These are phyloP conservation scores for Coluber constrictor DNA, from an alignment of 2,797 vertebrate species.

Conservation along the genomic window DNA sequence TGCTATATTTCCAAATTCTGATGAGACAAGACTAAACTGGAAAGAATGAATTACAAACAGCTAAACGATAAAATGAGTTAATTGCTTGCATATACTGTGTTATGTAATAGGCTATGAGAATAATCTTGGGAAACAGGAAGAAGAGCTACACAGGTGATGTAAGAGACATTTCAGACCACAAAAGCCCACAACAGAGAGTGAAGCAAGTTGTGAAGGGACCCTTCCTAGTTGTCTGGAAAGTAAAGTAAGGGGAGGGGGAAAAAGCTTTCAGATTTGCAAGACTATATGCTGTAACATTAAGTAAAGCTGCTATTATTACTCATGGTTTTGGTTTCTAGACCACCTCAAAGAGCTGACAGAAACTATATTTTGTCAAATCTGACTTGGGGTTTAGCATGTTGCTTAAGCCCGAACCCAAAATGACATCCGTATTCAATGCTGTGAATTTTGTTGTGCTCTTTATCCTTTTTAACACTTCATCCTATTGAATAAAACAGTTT, in stretches of 20 bases:
- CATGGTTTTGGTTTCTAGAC: not conserved
- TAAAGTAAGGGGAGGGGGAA: not conserved
- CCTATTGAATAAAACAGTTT: not conserved
- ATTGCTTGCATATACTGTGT: not conserved
- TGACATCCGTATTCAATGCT: not conserved
- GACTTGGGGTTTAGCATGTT: not conserved
- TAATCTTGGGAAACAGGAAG: not conserved
- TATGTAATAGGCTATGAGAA: not conserved
- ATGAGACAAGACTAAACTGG: not conserved
- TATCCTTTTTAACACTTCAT: not conserved
- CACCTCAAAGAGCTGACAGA: not conserved
- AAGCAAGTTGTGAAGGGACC: not conserved
- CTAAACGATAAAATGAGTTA: not conserved
- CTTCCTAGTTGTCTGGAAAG: not conserved
- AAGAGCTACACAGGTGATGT: not conserved
- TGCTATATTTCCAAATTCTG: not conserved
- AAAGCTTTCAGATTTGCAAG: not conserved
- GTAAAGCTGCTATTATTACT: not conserved
- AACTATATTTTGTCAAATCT: not conserved
- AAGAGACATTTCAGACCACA: not conserved
- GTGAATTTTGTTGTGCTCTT: not conserved
- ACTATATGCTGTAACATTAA: not conserved
- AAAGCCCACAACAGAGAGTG: not conserved
- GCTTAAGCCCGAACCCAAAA: not conserved
- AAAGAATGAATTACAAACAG: not conserved